Base-by-base conservation (phyloP, 2,888 invertebrate species). In the Philereme vetulata region DNA sequence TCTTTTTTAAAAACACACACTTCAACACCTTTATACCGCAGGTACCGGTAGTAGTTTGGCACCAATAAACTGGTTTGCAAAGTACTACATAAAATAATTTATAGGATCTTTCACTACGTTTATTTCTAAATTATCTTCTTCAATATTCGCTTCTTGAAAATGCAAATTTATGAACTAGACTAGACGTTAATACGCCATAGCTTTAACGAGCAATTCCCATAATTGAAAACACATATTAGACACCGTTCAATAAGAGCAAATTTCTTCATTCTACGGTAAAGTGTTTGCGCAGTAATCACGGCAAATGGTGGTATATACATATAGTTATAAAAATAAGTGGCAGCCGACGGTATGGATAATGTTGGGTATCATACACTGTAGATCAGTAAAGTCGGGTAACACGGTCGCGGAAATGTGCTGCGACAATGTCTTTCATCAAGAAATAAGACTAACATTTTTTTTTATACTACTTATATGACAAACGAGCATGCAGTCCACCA, bases 181-280 rank as follows among this genome's bases (percentile, higher is more conserved):
- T 57, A 57, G 43, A 53, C 44, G 52, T n/a, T 53, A 56, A 51
- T 58, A 61, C 40, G 35, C 21, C 35, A 32, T 21, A 40, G 45
- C 49, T 60, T 67, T 64, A 62, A 68, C 59, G 57, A 62, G 62
- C 62, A 48, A 56, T 63, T 46, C 60, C 68, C 71, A 72, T 78
- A 79, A 79, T 77, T 77, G 76, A 77, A 78, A 79, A 74, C 73
- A 68, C 65, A 62, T 77, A 73, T 75, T 72, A 73, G 62, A 71
- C 63, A 66, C 71, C 68, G 71, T 76, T 78, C 72, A 77, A 78
- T 82, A 77, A 77, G 77, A 80, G 81, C 72, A 82, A 87, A 89
- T 88, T 88, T 86, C 87, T 88, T 88, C 84, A 88, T 88, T 65
- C 64, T 70, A 81, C 72, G 81, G 78, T 81, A 75, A 67, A 79